Conservation (phyloP, 1,140 invertebrate species). For the Magallana ariakensis region DNA sequence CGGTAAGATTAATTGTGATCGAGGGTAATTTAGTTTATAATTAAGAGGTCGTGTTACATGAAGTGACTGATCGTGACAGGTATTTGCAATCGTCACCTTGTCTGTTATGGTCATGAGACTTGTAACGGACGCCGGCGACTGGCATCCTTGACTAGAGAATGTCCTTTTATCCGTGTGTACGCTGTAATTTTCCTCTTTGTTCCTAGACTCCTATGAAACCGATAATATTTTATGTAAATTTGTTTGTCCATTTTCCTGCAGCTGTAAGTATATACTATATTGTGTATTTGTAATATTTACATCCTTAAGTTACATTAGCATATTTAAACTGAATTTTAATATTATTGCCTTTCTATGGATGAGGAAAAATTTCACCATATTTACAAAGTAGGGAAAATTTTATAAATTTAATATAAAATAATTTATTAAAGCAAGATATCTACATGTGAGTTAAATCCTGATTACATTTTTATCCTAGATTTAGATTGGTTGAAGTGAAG, state of each 20-base stretch:
- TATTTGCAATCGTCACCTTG: neutral
- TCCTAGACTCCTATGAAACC: neutral
- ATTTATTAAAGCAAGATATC: too few species aligned
- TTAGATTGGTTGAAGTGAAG: too few species aligned
- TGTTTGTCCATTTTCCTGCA: neutral
- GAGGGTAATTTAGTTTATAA: neutral
- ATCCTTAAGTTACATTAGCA: too few species aligned
- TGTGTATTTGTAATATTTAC: too few species aligned
- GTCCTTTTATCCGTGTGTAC: neutral
- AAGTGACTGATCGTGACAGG: neutral
- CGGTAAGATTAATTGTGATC: slow-evolving; percentile 13
- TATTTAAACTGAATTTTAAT: too few species aligned
- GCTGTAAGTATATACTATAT: neutral
- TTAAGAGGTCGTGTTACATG: neutral
- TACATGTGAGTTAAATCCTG: too few species aligned
- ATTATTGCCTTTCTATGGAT: too few species aligned
- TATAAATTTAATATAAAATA: too few species aligned
- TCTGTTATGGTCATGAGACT: slow-evolving; percentile 9
- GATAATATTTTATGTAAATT: too few species aligned
- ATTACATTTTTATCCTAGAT: too few species aligned
- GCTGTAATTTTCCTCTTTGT: neutral
- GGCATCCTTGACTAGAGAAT: slow-evolving; percentile 1
- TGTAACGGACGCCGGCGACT: neutral
- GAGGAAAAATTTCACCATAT: too few species aligned
- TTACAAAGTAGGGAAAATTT: too few species aligned